These are phyloP conservation scores for Pristionchus entomophagus DNA, from an alignment of 2,888 invertebrate species.

Conservation along the genomic window DNA sequence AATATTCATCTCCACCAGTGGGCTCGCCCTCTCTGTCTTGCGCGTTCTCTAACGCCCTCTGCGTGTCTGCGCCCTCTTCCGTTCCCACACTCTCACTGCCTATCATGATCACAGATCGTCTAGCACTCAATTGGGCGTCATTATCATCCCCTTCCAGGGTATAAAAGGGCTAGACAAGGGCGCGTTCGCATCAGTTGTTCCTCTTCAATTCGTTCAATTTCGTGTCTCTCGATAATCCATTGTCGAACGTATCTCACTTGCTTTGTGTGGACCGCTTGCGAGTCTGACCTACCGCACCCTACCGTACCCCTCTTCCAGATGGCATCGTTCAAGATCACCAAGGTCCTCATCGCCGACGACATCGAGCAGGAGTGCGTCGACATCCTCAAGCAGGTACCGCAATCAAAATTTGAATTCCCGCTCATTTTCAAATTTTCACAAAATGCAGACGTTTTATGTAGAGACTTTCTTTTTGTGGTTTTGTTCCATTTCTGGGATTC, in stretches of 20 bases:
- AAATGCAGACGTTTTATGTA: neutral
- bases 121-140: slow-evolving; percentile 3
- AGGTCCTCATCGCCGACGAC: slow-evolving; percentile 92
- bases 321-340: slow-evolving; percentile 76
- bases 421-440: neutral
- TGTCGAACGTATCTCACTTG: too few species aligned
- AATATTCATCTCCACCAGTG: neutral
- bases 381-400: slow-evolving; percentile 81
- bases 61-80: neutral
- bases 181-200: neutral
- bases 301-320: slow-evolving; percentile 24
- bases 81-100: neutral
- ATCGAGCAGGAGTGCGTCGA: slow-evolving; percentile 90
- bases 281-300: neutral
- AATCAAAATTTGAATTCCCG: neutral
- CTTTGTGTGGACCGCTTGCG: neutral
- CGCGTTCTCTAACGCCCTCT: neutral
- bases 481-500: neutral
- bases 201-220: neutral
- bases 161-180: neutral
- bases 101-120: neutral
- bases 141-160: neutral
- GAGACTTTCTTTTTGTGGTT: neutral
- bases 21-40: neutral
- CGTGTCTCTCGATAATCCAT: too few species aligned